phyloP scores from a whole-genome alignment of 1,140 invertebrate genomes.

The Zaprionus inermis region DNA sequence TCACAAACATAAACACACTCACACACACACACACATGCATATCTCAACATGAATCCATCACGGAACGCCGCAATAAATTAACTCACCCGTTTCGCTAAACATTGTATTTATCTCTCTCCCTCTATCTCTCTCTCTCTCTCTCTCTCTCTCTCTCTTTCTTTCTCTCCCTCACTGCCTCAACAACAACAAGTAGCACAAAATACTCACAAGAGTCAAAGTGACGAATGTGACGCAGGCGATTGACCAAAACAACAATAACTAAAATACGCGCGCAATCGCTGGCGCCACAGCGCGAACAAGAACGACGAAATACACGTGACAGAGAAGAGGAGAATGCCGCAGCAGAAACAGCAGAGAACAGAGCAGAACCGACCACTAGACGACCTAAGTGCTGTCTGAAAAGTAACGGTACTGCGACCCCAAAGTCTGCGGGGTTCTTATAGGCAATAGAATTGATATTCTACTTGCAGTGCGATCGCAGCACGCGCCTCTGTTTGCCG shows the following conservation, averaged over 20 bases:
- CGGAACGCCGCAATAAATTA: slow-evolving; percentile 5
- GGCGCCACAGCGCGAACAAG: too few species aligned
- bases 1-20: slow-evolving; percentile 24
- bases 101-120: neutral
- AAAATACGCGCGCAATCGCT: neutral
- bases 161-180: neutral
- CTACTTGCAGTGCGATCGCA: slow-evolving; percentile 39
- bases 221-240: slow-evolving; percentile 10
- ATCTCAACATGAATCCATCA: slow-evolving; percentile 8
- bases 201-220: slow-evolving; percentile 7
- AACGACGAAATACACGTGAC: slow-evolving; percentile 2
- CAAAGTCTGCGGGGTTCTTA: neutral
- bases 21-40: neutral
- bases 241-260: neutral
- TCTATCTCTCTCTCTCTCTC: neutral
- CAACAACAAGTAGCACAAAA: neutral
- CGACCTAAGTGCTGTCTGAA: slow-evolving; percentile 23
- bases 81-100: slow-evolving; percentile 39
- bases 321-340: neutral
- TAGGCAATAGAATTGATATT: slow-evolving; percentile 36
- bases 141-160: neutral
- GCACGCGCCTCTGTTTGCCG: slow-evolving; percentile 53
- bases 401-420: slow-evolving; percentile 24
- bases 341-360: slow-evolving; percentile 7
- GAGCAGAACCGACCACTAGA: neutral